phyloP scores from a whole-genome alignment of 2,113 vertebrate genomes.

The Microcebus murinus region DNA sequence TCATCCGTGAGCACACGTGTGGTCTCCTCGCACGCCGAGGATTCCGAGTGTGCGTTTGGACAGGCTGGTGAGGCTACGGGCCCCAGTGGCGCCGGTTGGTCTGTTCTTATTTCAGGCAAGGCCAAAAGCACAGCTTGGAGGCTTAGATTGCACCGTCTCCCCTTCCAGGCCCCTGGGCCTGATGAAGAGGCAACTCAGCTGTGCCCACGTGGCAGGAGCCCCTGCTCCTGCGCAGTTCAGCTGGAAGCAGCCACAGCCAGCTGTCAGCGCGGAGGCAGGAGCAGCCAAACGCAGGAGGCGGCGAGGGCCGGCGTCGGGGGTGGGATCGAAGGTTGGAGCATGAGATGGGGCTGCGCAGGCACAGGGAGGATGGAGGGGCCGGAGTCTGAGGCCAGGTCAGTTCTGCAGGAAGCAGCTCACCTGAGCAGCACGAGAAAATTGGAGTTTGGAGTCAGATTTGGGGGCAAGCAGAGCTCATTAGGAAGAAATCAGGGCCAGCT shows the following conservation, averaged over 20 bases:
- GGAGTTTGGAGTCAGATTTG: constrained; percentile 34
- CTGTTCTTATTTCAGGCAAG: not conserved
- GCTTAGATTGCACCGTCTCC: not conserved
- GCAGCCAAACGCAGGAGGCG: not conserved
- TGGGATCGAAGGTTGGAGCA: not conserved
- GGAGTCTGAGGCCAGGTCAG: not conserved
- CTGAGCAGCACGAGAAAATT: not conserved
- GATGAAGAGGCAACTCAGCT: not conserved
- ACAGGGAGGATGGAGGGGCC: not conserved
- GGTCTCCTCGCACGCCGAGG: not conserved
- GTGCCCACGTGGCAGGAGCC: not conserved
- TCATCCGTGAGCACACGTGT: not conserved
- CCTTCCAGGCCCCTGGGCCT: not conserved
- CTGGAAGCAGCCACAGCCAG: not conserved
- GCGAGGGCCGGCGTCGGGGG: not conserved
- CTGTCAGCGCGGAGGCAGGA: not conserved
- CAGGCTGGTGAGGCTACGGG: not conserved
- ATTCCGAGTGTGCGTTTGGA: not conserved
- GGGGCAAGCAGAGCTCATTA: constrained; percentile 52
- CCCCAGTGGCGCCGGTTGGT: not conserved
- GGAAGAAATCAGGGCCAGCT: not conserved
- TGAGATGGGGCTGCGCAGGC: not conserved
- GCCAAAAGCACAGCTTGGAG: not conserved
- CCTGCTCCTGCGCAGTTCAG: not conserved
- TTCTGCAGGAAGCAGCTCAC: not conserved